Evolutionary conservation across 2,113 vertebrate genomes (phyloP).

Genomic region (Cheilinus undulatus): DNA sequence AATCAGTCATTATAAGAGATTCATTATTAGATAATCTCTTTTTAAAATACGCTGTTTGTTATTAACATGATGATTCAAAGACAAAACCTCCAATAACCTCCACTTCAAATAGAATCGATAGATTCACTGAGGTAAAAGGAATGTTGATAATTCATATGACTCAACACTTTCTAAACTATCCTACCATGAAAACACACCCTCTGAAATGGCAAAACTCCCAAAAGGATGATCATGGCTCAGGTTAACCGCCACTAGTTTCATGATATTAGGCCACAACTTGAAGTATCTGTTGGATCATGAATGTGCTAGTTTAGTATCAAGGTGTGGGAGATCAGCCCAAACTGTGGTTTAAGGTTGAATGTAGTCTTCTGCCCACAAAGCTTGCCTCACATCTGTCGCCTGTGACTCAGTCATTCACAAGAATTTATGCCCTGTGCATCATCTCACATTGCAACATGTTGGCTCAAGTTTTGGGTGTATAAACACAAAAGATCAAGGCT

Average conservation of each 20-base stretch:
- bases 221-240: constrained; percentile 4
- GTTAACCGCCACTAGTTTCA: neutral
- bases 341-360: constrained; percentile 5
- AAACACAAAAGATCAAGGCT: neutral
- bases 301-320: neutral
- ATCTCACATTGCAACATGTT: neutral
- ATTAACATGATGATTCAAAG: too few relatives aligned
- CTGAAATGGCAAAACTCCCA: constrained; percentile 15
- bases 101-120: neutral
- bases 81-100: too few relatives aligned
- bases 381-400: neutral
- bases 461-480: neutral
- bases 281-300: neutral
- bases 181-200: neutral
- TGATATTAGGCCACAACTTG: neutral
- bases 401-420: constrained; percentile 19
- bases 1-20: too few relatives aligned
- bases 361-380: constrained; percentile 2
- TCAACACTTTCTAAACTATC: constrained; percentile 11
- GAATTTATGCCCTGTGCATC: neutral
- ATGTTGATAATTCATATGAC: constrained; percentile 11
- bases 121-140: neutral
- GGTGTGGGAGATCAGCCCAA: neutral
- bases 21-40: too few relatives aligned
- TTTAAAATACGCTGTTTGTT: too few relatives aligned